Evolutionary conservation across 2,888 invertebrate species (phyloP).

Genomic region (Bugula neritina): DNA sequence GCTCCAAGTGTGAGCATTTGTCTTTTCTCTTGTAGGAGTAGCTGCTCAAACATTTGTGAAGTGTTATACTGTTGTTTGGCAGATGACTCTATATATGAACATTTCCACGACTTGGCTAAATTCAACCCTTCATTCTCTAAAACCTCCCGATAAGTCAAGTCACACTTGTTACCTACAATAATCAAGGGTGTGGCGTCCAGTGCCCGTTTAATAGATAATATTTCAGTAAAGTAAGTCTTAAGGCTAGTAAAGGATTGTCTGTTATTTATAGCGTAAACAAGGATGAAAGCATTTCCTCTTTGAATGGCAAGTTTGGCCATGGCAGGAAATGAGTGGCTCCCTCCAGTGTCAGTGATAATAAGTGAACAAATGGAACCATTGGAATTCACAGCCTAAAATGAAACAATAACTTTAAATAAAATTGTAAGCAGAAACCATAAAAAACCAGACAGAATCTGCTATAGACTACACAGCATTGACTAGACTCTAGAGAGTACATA

Average conservation of each 20-base stretch:
- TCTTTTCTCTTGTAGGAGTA: constrained; percentile 93
- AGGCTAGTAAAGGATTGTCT: constrained; percentile 89
- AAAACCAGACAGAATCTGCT: too few relatives aligned
- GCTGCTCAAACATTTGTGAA: constrained; percentile 89
- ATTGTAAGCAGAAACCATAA: too few relatives aligned
- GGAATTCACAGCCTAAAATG: constrained; percentile 4
- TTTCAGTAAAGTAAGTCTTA: constrained; percentile 86
- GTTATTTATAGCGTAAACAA: constrained; percentile 94
- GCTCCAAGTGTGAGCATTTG: constrained; percentile 68
- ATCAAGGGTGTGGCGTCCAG: constrained; percentile 76
- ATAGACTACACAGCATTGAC: too few relatives aligned
- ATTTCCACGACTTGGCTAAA: constrained; percentile 84
- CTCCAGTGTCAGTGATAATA: constrained; percentile 99
- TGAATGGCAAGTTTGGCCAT: constrained; percentile 98
- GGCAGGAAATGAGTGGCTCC: constrained; percentile 98
- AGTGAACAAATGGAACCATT: constrained; percentile 77
- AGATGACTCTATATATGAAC: constrained; percentile 92
- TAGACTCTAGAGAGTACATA: too few relatives aligned
- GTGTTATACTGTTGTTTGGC: constrained; percentile 99
- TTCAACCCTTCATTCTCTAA: constrained; percentile 38
- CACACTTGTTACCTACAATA: constrained; percentile 96
- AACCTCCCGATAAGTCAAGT: constrained; percentile 62
- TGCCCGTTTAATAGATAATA: constrained; percentile 70
- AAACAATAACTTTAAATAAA: not conserved
- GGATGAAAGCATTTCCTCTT: constrained; percentile 97